A percentile compares a stretch with the other conserved stretches of the same genome.
Conservation (phyloP, 2,797 vertebrate species). For the Corythornis leucogaster region DNA sequence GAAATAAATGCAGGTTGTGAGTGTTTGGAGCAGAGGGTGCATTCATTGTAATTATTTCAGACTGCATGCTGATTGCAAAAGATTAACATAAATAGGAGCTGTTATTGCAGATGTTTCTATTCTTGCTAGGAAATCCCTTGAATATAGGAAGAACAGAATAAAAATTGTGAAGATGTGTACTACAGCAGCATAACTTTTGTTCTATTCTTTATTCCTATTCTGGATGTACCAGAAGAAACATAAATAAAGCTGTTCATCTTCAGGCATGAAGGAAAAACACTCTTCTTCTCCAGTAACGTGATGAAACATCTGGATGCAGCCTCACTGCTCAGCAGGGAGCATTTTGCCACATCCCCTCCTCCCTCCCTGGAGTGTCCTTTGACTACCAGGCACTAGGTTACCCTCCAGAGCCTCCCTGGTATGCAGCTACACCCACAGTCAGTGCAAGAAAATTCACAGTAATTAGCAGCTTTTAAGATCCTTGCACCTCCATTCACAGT, state of each 20-base stretch:
- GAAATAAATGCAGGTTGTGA: conserved; percentile 56
- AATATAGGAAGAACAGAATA: neutral
- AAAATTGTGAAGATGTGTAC: neutral
- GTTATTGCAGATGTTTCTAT: conserved; percentile 59
- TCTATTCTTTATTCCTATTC: neutral
- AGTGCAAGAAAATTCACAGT: neutral
- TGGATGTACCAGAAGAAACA: neutral
- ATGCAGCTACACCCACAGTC: neutral
- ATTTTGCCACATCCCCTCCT: neutral
- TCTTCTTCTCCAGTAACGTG: neutral
- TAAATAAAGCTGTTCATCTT: neutral
- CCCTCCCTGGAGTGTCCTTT: neutral
- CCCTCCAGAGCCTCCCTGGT: rapidly evolving
- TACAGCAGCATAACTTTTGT: neutral
- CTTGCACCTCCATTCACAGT: neutral
- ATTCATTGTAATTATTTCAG: conserved; percentile 71
- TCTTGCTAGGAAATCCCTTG: conserved; percentile 51
- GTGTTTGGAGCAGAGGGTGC: conserved; percentile 34
- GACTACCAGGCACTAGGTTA: neutral
- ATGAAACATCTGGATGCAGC: neutral
- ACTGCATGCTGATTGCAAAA: conserved; percentile 63
- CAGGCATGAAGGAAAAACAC: neutral
- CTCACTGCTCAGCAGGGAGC: neutral
- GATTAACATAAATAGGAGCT: conserved; percentile 63
- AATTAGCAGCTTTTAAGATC: neutral